Base-by-base conservation (phyloP, 2,888 invertebrate species). In the Andrena marginata region DNA sequence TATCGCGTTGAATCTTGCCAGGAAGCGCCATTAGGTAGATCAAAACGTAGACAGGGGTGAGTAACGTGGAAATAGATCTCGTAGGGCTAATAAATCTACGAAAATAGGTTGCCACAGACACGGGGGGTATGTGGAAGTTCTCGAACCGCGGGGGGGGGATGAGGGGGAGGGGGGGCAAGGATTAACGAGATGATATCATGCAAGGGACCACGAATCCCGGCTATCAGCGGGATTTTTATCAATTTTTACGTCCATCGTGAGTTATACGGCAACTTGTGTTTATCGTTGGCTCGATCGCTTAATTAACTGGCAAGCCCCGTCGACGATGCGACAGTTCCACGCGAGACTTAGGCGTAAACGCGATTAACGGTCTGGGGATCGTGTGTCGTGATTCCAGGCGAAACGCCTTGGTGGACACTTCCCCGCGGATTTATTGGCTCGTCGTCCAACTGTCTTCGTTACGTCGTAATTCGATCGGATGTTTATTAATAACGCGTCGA, bases 101-200 rank as follows among this genome's bases (percentile, higher is more conserved):
- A 10, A 54, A 62, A 42, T 31, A 10, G 62, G 29, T 69, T 62
- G 49, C 48, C n/a, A 33, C 48, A n/a, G 31, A 31, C n/a, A 29
- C 6, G 8, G 16, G 33, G 13, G n/a, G 20, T 68, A 49, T 23
- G 35, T 33, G 20, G 20, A 69, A 62, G 26, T 51, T 35, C 8
- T 62, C 20, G 75, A 54, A 69, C 62, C 23, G 42, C 16, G 13
- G 42, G 42, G 2, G 20, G 10, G 33, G 1, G 2, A 0, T 5
- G 13, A 16, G 42, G 2, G 20, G 10, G 33, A 0, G 2, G 0
- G 23, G 10, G n/a, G 8, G 42, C 42, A 10, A 65, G n/a, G 33
- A 67, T 75, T 49, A 60, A 75, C 59, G 62, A 8, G 62, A 71
- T 63, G 7, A 31, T 51, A 59, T 63, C 71, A 71, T 71, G 71